phyloP scores from a whole-genome alignment of 2,888 invertebrate species.

The Trichopria drosophilae region DNA sequence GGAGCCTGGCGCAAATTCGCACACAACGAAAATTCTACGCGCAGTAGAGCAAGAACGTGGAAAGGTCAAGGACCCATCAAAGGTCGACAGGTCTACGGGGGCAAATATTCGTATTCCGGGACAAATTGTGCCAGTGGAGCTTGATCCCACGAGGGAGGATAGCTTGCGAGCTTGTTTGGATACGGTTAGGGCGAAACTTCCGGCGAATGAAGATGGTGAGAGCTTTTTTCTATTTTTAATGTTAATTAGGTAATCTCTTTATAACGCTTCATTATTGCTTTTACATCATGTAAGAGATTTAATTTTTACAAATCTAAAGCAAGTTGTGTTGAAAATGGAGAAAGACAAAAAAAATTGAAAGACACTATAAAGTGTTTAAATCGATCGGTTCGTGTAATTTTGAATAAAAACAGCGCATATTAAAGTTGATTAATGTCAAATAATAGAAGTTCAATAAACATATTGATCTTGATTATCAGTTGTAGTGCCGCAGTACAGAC shows the following conservation, averaged over 20 bases:
- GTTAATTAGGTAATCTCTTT: neutral
- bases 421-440: too few species aligned
- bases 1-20: slow-evolving; percentile 62
- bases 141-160: slow-evolving; percentile 80
- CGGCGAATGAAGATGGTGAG: slow-evolving; percentile 80
- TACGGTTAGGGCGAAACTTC: slow-evolving; percentile 76
- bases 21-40: slow-evolving; percentile 65
- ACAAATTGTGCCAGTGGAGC: slow-evolving; percentile 70
- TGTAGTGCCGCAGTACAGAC: too few species aligned
- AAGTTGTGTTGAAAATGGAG: too few species aligned
- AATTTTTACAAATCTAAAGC: too few species aligned
- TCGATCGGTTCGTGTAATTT: too few species aligned
- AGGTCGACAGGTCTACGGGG: slow-evolving; percentile 57
- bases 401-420: too few species aligned
- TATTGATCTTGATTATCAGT: too few species aligned
- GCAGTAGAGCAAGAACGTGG: slow-evolving; percentile 65
- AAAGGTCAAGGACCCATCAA: slow-evolving; percentile 55
- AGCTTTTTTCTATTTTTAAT: neutral
- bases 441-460: too few species aligned
- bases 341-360: too few species aligned
- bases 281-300: too few species aligned
- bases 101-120: slow-evolving; percentile 57
- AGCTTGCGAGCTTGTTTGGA: slow-evolving; percentile 77
- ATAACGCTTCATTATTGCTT: too few species aligned
- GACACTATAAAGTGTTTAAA: too few species aligned